phyloP scores from a whole-genome alignment of 2,888 invertebrate genomes.

The Mactromeris polynyma region DNA sequence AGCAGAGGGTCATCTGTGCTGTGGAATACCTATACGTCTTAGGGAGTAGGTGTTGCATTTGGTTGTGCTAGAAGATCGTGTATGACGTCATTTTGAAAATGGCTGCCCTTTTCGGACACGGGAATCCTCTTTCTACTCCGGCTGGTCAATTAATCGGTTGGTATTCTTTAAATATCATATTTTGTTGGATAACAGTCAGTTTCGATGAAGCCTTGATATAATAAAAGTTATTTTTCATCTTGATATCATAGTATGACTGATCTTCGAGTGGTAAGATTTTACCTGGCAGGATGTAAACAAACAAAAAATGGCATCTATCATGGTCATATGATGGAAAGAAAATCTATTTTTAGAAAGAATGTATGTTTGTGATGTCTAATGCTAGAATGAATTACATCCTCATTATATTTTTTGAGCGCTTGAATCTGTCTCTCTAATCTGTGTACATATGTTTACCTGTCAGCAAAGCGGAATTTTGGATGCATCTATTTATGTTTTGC shows the following conservation, averaged over 20 bases:
- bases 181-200: neutral
- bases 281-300: slow-evolving; percentile 45
- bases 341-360: slow-evolving; percentile 11
- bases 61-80: slow-evolving; percentile 26
- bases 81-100: slow-evolving; percentile 80
- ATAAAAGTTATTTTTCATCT: no score
- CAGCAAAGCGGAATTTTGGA: no score
- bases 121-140: slow-evolving; percentile 85
- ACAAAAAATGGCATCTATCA: slow-evolving; percentile 13
- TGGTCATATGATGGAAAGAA: slow-evolving; percentile 7
- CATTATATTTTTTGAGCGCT: neutral
- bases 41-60: neutral
- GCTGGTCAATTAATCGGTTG: slow-evolving; percentile 85
- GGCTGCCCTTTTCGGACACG: slow-evolving; percentile 85
- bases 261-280: neutral
- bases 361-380: neutral
- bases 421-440: no score
- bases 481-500: no score
- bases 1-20: neutral
- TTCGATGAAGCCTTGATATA: neutral
- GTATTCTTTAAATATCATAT: neutral
- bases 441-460: no score
- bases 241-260: neutral
- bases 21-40: neutral
- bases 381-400: neutral